A percentile compares a stretch with the other conserved stretches of the same genome.
Conservation (phyloP, 2,888 invertebrate genomes). For the Apotomis betuletana region DNA sequence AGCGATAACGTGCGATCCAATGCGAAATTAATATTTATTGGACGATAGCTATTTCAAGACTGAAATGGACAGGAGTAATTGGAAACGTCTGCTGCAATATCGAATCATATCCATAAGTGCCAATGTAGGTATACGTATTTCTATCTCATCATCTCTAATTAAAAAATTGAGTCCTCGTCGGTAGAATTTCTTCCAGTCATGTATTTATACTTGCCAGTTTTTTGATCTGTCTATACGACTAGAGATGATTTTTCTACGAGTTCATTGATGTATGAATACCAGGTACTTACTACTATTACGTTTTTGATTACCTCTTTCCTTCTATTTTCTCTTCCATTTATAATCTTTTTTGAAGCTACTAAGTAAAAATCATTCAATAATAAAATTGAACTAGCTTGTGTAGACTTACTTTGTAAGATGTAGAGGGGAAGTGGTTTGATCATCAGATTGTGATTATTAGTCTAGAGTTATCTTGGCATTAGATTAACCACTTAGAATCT, state of each 20-base stretch:
- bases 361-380: neutral
- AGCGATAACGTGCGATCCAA: slow-evolving; percentile 43
- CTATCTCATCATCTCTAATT: too few relatives aligned
- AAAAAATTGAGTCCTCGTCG: too few relatives aligned
- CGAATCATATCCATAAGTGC: neutral
- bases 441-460: slow-evolving; percentile 40
- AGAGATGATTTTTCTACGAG: too few relatives aligned
- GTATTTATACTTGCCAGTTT: too few relatives aligned
- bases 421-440: slow-evolving; percentile 24
- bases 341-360: neutral
- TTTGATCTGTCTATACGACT: too few relatives aligned
- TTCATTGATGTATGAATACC: too few relatives aligned
- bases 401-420: slow-evolving; percentile 1
- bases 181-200: too few relatives aligned
- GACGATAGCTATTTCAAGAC: slow-evolving; percentile 24
- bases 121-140: too few relatives aligned
- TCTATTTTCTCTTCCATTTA: too few relatives aligned
- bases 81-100: slow-evolving; percentile 12
- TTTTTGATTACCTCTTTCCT: too few relatives aligned
- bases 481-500: slow-evolving; percentile 44
- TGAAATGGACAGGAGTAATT: slow-evolving; percentile 22
- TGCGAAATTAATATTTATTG: slow-evolving; percentile 37
- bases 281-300: too few relatives aligned
- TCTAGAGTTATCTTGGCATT: slow-evolving; percentile 37
- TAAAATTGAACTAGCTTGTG: neutral